A percentile compares a stretch with the other conserved stretches of the same genome.
Evolutionary conservation across 2,113 vertebrate species (phyloP).

Genomic region (Grus americana): DNA sequence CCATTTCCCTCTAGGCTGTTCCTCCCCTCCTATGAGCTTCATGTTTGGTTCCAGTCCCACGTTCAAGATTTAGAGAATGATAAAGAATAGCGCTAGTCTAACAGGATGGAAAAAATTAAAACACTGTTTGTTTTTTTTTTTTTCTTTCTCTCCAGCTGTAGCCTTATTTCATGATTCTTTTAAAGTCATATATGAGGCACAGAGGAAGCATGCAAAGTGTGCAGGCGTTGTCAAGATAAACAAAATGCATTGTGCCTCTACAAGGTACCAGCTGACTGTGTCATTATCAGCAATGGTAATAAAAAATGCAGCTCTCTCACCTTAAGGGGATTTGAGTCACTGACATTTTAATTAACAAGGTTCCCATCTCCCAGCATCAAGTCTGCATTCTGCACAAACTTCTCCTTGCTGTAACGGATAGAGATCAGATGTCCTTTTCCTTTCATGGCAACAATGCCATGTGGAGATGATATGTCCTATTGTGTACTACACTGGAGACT

Average conservation of each 20-base stretch:
- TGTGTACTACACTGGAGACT: background rate
- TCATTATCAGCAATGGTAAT: background rate
- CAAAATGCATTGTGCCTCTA: background rate
- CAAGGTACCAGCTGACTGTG: background rate
- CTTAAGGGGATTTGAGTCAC: constrained; percentile 37
- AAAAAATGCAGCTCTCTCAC: constrained; percentile 20
- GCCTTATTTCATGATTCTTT: background rate
- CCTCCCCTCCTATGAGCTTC: background rate
- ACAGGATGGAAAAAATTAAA: background rate
- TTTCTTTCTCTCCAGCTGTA: background rate
- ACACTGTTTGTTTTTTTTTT: rapidly evolving
- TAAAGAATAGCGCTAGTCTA: rapidly evolving
- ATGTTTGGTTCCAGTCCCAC: background rate
- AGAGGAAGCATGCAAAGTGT: background rate
- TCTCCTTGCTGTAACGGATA: background rate
- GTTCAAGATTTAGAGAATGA: background rate
- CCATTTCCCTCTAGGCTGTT: background rate
- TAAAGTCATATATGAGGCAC: background rate
- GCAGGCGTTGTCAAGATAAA: background rate
- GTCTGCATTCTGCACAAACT: background rate
- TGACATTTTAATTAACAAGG: constrained; percentile 57
- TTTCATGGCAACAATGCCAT: rapidly evolving
- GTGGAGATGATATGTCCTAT: background rate
- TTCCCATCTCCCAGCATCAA: background rate
- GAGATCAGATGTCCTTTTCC: background rate